These are phyloP conservation scores for Lytechinus variegatus DNA, from an alignment of 35 echinoderm and acorn worm species.

Conservation along the genomic window DNA sequence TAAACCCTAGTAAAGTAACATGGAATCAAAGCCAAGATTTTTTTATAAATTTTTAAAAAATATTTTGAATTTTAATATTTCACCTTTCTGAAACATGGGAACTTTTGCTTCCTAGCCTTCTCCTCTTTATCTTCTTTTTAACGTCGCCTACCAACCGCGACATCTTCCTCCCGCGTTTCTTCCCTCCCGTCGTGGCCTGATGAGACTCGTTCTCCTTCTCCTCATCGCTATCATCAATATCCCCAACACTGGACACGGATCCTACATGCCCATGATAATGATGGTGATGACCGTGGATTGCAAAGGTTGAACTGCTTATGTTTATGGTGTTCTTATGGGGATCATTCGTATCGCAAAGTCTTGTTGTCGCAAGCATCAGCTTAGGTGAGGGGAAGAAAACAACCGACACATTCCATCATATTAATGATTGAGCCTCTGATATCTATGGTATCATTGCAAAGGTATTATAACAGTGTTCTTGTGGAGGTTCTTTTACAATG, in stretches of 20 bases:
- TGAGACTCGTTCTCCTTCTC: constrained; percentile 12
- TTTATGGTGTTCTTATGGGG: constrained; percentile 7
- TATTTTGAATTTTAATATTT: not conserved
- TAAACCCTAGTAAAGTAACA: no score
- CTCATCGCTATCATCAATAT: constrained; percentile 6
- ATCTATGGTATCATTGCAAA: no score
- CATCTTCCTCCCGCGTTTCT: constrained; percentile 58
- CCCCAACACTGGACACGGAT: constrained; percentile 28
- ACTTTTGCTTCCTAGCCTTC: constrained; percentile 32
- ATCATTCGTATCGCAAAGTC: not conserved
- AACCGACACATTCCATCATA: not conserved
- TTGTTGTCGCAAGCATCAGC: not conserved
- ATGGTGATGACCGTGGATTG: not conserved
- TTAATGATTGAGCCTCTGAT: not conserved
- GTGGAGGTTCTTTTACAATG: no score
- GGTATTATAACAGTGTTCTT: no score
- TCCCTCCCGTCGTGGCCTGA: not conserved
- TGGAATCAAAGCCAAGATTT: not conserved
- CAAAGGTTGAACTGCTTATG: constrained; percentile 42
- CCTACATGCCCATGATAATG: not conserved
- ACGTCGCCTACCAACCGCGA: constrained; percentile 36
- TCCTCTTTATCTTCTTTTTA: constrained; percentile 57
- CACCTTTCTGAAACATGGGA: constrained; percentile 7
- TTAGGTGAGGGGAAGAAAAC: not conserved
- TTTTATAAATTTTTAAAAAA: not conserved